Evolutionary conservation across 2,797 vertebrate species (phyloP).

Genomic region (Steatocranus sp.): DNA sequence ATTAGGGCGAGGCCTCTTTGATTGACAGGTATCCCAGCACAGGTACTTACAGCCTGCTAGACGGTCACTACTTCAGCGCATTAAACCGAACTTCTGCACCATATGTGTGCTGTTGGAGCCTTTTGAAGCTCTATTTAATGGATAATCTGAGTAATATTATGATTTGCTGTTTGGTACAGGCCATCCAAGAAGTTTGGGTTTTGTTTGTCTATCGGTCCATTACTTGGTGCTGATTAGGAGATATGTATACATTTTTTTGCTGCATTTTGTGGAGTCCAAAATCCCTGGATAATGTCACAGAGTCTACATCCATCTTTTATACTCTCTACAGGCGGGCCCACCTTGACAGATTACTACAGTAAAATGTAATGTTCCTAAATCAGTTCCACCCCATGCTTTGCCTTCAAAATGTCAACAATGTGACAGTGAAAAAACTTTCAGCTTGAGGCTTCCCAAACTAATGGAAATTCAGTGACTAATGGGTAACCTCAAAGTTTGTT

Average conservation of each 20-base stretch:
- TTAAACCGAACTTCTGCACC: background rate
- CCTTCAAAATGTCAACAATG: background rate
- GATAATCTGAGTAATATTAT: background rate
- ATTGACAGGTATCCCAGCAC: background rate
- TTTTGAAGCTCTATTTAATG: background rate
- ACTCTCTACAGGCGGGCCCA: background rate
- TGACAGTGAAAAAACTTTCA: background rate
- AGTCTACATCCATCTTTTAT: background rate
- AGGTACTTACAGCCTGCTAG: background rate
- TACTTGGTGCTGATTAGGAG: background rate
- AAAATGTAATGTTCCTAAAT: background rate
- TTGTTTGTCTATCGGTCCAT: background rate
- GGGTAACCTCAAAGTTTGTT: background rate
- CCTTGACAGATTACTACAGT: background rate
- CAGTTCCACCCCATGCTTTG: background rate
- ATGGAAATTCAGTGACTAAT: background rate
- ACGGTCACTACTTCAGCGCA: background rate
- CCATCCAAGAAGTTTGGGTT: background rate
- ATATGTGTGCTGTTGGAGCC: background rate
- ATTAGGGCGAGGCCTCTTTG: background rate
- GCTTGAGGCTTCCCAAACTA: background rate
- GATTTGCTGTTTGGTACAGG: background rate
- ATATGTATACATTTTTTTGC: background rate
- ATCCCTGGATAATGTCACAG: background rate
- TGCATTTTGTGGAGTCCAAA: background rate